Conservation (phyloP, 1,140 invertebrate genomes). For the Chionoecetes opilio region DNA sequence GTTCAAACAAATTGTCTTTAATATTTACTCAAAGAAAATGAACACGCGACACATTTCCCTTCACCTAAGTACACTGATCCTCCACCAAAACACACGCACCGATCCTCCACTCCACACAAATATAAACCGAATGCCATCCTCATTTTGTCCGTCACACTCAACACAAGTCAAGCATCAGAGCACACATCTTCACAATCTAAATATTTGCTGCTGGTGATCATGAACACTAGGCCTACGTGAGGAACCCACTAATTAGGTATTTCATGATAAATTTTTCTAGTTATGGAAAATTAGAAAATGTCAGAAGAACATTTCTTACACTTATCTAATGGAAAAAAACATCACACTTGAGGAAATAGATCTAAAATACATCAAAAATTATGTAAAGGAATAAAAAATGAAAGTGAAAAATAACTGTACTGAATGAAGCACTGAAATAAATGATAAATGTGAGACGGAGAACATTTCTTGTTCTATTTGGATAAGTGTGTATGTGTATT, state of each 20-base stretch:
- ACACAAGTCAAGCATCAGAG: background rate
- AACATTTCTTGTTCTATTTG: too few species aligned
- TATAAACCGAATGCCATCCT: background rate
- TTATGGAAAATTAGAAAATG: too few species aligned
- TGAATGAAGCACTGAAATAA: too few species aligned
- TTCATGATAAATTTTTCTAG: too few species aligned
- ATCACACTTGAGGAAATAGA: too few species aligned
- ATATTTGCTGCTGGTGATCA: background rate
- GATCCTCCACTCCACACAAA: background rate
- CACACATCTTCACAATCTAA: background rate
- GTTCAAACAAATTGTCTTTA: background rate
- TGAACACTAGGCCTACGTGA: background rate
- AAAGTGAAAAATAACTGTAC: too few species aligned
- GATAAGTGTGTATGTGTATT: too few species aligned
- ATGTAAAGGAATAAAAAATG: too few species aligned
- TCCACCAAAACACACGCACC: background rate
- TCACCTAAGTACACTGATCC: background rate
- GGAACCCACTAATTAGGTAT: background rate
- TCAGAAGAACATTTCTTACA: too few species aligned
- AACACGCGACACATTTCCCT: background rate
- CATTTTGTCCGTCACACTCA: background rate
- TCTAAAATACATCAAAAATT: too few species aligned
- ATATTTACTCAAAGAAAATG: background rate
- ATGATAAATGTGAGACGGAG: too few species aligned
- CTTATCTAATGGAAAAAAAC: too few species aligned